phyloP scores from a whole-genome alignment of 2,888 invertebrate genomes.

The Macaria liturata region DNA sequence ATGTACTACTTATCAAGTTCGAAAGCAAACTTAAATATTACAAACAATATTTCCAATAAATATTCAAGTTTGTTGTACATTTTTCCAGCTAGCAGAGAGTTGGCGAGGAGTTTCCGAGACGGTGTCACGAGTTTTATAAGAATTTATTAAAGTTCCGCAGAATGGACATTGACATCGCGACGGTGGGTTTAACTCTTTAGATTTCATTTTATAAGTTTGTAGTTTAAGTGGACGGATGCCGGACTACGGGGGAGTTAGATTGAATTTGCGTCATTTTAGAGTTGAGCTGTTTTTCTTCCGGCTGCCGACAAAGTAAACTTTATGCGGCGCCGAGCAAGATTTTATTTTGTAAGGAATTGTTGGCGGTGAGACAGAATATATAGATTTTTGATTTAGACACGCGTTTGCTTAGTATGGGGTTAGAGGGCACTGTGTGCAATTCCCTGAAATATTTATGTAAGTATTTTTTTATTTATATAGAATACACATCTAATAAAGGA shows the following conservation, averaged over 20 bases:
- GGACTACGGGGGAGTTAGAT: conserved; percentile 26
- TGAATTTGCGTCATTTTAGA: conserved; percentile 22
- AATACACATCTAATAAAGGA: no score
- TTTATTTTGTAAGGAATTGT: no score
- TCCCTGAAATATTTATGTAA: no score
- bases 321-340: background rate
- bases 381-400: no score
- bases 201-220: conserved; percentile 46
- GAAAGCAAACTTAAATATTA: background rate
- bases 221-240: conserved; percentile 31
- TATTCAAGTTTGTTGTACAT: conserved; percentile 31
- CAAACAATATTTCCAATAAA: conserved; percentile 31
- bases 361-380: background rate
- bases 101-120: conserved; percentile 35
- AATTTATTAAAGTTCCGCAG: conserved; percentile 44
- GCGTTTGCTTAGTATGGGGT: no score
- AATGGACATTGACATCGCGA: conserved; percentile 54
- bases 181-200: conserved; percentile 47
- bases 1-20: no score
- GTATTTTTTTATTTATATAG: no score
- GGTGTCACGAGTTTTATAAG: conserved; percentile 57
- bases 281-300: conserved; percentile 6
- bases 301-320: conserved; percentile 8
- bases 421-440: no score
- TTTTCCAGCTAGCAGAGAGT: conserved; percentile 28